Conservation (phyloP, 1,140 invertebrate species). For the Sminthurides bifidus region DNA sequence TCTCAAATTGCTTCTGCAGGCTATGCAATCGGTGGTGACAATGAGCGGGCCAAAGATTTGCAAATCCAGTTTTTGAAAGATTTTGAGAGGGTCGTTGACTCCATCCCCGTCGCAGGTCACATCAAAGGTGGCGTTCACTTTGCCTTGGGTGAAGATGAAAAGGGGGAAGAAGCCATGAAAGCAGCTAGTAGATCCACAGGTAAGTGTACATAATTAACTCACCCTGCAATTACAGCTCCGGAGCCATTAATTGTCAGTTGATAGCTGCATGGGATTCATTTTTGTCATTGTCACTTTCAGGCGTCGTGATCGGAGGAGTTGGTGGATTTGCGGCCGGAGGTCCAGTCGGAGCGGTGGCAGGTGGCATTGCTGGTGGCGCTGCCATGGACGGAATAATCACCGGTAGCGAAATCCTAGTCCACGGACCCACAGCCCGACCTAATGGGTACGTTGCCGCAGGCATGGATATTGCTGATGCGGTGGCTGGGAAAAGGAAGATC, state of each 20-base stretch:
- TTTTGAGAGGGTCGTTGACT: conserved; percentile 25
- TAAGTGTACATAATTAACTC: neutral
- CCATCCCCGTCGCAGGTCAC: conserved; percentile 25
- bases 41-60: conserved; percentile 12
- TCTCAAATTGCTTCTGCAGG: conserved; percentile 25
- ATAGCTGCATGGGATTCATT: no score
- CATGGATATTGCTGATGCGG: conserved; percentile 12
- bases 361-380: conserved; percentile 26
- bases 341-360: conserved; percentile 19
- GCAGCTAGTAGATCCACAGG: conserved; percentile 16
- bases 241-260: no score
- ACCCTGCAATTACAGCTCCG: no score
- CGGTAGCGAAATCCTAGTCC: conserved; percentile 24
- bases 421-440: conserved; percentile 17
- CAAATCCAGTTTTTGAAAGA: conserved; percentile 26
- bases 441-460: conserved; percentile 23
- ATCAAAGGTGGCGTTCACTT: conserved; percentile 25
- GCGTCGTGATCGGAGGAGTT: conserved; percentile 21
- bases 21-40: conserved; percentile 17
- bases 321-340: conserved; percentile 25
- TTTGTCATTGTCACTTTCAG: neutral
- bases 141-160: conserved; percentile 20
- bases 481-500: conserved; percentile 16
- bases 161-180: conserved; percentile 23
- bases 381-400: conserved; percentile 26